Conservation (phyloP, 1,140 invertebrate genomes). For the Phymastichus coffea region DNA sequence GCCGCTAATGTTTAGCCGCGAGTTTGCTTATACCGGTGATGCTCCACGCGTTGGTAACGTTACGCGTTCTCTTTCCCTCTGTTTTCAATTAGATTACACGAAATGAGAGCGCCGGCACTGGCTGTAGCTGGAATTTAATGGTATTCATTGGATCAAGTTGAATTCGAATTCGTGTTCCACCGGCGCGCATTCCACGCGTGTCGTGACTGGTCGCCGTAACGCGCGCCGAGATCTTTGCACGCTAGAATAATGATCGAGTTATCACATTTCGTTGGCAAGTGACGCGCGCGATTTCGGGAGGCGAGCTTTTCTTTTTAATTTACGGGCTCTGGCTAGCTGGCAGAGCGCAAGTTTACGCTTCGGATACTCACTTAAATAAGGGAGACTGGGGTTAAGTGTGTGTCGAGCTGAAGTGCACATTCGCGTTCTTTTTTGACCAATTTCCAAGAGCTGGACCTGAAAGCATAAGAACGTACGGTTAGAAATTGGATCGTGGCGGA, state of each 20-base stretch:
- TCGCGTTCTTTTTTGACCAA: slow-evolving; percentile 10
- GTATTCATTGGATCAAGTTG: neutral
- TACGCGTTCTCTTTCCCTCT: neutral
- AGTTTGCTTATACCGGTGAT: slow-evolving; percentile 16
- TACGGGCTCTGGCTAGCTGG: too few relatives aligned
- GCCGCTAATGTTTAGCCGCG: slow-evolving; percentile 12
- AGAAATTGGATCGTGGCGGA: too few relatives aligned
- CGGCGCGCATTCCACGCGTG: too few relatives aligned
- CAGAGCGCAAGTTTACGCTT: too few relatives aligned
- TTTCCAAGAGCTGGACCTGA: slow-evolving; percentile 5
- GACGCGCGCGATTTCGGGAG: neutral
- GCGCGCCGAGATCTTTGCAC: too few relatives aligned
- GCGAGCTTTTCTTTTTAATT: too few relatives aligned
- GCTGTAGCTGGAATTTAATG: neutral
- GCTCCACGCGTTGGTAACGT: slow-evolving; percentile 29
- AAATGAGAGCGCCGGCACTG: neutral
- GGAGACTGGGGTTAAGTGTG: slow-evolving; percentile 5
- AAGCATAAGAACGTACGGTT: slow-evolving; percentile 5
- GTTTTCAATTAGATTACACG: slow-evolving; percentile 5
- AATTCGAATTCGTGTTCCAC: neutral
- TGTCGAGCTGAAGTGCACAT: slow-evolving; percentile 16
- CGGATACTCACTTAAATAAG: slow-evolving; percentile 16
- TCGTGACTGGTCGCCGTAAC: too few relatives aligned
- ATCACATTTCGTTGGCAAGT: too few relatives aligned
- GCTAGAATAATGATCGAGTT: neutral